Base-by-base conservation (phyloP, 2,113 vertebrate genomes). In the Malurus cyaneus region DNA sequence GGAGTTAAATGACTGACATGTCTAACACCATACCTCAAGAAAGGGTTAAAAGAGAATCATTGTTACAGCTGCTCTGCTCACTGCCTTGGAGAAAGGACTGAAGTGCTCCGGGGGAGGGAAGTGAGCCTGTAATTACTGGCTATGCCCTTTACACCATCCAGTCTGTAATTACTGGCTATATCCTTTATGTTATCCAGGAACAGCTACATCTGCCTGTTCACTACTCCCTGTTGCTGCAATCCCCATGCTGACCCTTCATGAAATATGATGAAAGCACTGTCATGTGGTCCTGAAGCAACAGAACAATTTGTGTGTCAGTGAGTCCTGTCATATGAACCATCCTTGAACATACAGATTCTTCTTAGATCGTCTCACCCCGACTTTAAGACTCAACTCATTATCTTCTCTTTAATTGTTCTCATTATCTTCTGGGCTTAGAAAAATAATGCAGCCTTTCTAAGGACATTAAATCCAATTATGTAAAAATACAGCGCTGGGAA, bases 281-380 rank as follows among this genome's bases (percentile, higher is more conserved):
- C 93, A 82, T 11, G 18, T 8, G 62, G 71, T 46, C n/a, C 49
- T 53, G 61, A 87, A 76, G 66, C 32, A 89, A 64, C 12, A 79
- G 46, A 50, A 60, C 31, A 19, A 26, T 28, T 32, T 44, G 17
- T 86, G 71, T 57, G 49, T 72, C 50, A 24, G 28, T 11, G 4
- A 92, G 71, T 67, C 47, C 52, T 64, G 72, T 86, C 73, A 71
- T 23, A 52, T 32, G 65, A 86, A 54, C 83, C 28, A 17, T 8
- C 15, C 88, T 53, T 34, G 31, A 52, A 88, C 92, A 67, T 11
- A 88, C 47, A 78, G n/a, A 77, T 82, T 66, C 72, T 36, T 79
- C 72, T 92, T 80, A 91, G 76, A 80, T 80, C 72, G 89, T 64
- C 57, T 91, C 91, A 93, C 41, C 12, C 56, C 69, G 34, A 84